These are phyloP conservation scores for Andrena trimmerana DNA, from an alignment of 2,888 invertebrate genomes.

Conservation along the genomic window DNA sequence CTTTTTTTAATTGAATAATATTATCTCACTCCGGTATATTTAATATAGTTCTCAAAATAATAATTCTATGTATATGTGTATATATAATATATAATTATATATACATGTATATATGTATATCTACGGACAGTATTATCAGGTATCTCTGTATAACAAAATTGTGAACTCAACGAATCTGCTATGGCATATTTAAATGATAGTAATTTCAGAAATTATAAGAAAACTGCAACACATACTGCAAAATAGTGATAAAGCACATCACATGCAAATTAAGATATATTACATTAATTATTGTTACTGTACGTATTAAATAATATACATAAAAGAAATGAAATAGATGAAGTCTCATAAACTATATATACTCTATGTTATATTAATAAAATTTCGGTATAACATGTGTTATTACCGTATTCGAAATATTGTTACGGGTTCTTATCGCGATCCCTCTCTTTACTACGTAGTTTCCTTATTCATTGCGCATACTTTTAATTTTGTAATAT, in stretches of 20 bases:
- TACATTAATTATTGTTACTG: constrained; percentile 30
- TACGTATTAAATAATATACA: constrained; percentile 42
- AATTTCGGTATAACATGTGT: constrained; percentile 44
- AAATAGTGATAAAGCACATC: constrained; percentile 20
- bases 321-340: constrained; percentile 28
- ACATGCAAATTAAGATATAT: constrained; percentile 35
- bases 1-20: constrained; percentile 30
- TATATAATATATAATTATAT: too few species aligned
- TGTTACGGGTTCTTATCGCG: constrained; percentile 28
- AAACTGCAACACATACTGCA: constrained; percentile 10
- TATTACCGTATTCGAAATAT: constrained; percentile 65
- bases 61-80: constrained; percentile 3
- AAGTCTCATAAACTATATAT: constrained; percentile 38
- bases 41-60: constrained; percentile 32
- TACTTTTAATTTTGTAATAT: constrained; percentile 49
- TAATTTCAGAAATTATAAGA: constrained; percentile 37
- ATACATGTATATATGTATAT: not conserved
- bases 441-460: constrained; percentile 39
- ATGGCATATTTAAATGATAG: constrained; percentile 35
- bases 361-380: constrained; percentile 35
- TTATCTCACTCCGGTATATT: constrained; percentile 24
- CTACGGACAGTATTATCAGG: constrained; percentile 46
- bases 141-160: constrained; percentile 43
- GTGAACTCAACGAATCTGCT: constrained; percentile 27
- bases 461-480: constrained; percentile 47